Evolutionary conservation across 2,113 vertebrate species (phyloP).

Genomic region (Pomatorhinus ruficollis): DNA sequence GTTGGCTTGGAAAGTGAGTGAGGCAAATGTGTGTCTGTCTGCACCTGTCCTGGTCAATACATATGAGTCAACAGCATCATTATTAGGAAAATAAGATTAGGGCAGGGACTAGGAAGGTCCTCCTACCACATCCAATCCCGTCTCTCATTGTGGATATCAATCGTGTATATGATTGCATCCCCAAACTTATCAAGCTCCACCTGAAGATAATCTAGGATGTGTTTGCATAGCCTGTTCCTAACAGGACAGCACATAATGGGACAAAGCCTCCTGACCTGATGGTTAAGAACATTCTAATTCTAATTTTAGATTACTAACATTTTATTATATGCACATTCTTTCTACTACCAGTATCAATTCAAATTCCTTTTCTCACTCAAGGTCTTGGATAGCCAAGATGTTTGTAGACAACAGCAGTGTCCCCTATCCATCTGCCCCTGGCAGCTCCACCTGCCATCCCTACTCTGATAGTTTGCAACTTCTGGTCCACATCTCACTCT

Average conservation of each 20-base stretch:
- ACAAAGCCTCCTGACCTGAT: neutral
- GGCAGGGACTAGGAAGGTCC: conserved; percentile 21
- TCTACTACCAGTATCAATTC: neutral
- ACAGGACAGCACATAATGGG: neutral
- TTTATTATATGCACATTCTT: neutral
- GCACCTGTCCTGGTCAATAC: conserved; percentile 59
- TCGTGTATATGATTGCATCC: neutral
- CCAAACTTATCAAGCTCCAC: neutral
- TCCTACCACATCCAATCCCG: neutral
- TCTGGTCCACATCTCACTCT: neutral
- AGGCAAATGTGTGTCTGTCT: conserved; percentile 46
- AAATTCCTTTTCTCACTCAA: neutral
- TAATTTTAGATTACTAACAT: neutral
- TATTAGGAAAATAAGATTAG: conserved; percentile 29
- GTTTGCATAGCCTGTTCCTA: neutral
- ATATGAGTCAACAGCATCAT: conserved; percentile 17
- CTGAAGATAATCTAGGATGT: neutral
- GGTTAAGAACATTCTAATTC: neutral
- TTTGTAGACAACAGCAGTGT: neutral
- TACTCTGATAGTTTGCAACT: neutral
- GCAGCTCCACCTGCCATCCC: neutral
- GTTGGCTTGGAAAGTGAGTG: conserved; percentile 23
- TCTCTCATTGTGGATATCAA: neutral
- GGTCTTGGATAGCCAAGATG: neutral
- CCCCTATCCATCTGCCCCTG: neutral